These are phyloP conservation scores for Trachythela sp. DNA, from an alignment of 64 coral and sea anemone genomes.

Conservation along the genomic window DNA sequence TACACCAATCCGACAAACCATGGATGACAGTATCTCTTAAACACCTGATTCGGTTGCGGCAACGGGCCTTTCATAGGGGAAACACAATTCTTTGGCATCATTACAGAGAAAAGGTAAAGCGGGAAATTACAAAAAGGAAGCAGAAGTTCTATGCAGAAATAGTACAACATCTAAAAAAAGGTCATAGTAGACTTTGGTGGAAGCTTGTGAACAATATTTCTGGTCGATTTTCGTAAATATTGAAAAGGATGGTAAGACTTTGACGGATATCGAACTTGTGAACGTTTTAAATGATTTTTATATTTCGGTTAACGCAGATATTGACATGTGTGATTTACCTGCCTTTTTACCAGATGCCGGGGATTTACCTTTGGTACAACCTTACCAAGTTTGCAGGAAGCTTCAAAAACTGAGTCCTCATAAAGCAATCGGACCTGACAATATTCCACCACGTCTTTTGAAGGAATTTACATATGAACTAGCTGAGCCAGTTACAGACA, in stretches of 20 bases:
- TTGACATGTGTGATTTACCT: neutral
- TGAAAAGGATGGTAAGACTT: neutral
- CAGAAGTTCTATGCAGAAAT: conserved; percentile 25
- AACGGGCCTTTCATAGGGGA: neutral
- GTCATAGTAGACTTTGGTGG: conserved; percentile 30
- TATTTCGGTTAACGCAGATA: conserved; percentile 39
- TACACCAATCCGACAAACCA: too few species aligned
- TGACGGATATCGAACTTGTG: neutral
- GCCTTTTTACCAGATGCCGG: neutral
- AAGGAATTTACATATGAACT: conserved; percentile 33
- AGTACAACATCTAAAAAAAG: conserved; percentile 17
- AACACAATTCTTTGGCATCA: conserved; percentile 6
- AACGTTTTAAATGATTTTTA: conserved; percentile 37
- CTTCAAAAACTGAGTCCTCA: neutral
- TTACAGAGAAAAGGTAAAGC: conserved; percentile 29
- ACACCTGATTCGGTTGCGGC: too few species aligned
- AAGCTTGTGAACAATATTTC: conserved; percentile 39
- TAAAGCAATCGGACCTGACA: conserved; percentile 18
- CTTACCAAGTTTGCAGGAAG: conserved; percentile 24
- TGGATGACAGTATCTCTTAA: too few species aligned
- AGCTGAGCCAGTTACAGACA: neutral
- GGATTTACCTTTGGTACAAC: neutral
- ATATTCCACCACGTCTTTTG: neutral
- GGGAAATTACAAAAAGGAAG: conserved; percentile 19
- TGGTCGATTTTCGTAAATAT: neutral